Conservation (phyloP, 37 sponge, comb jelly and placozoan genomes). For the Petrosia ficiformis region DNA sequence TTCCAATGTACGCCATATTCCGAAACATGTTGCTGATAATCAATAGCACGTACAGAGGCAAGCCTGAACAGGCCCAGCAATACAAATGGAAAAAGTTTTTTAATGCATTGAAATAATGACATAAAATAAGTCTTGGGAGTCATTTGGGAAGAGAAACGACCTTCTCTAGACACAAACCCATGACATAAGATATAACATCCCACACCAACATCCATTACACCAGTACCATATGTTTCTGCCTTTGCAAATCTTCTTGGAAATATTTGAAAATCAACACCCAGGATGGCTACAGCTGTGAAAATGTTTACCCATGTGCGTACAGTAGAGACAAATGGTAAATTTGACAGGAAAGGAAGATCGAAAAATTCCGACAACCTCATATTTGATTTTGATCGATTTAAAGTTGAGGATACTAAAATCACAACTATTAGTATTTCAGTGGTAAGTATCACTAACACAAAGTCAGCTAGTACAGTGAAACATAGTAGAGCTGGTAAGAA, state of each 20-base stretch:
- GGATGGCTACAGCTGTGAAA: conserved; percentile 83
- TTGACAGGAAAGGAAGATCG: conserved; percentile 11
- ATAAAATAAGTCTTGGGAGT: conserved; percentile 10
- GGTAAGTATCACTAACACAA: not conserved
- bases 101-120: not conserved
- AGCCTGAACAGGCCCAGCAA: conserved; percentile 79
- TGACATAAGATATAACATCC: conserved; percentile 82
- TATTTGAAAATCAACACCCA: conserved; percentile 92
- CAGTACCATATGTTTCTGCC: conserved; percentile 83
- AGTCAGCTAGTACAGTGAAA: conserved; percentile 67
- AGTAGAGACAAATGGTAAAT: conserved; percentile 60
- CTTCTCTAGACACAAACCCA: conserved; percentile 78
- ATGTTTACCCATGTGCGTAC: conserved; percentile 71
- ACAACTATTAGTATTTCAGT: not conserved
- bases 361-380: not conserved
- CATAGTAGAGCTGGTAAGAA: conserved; percentile 51
- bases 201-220: conserved; percentile 97
- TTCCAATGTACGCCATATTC: conserved; percentile 99
- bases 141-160: not conserved
- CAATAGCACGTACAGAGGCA: conserved; percentile 39
- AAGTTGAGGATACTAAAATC: not conserved
- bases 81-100: conserved; percentile 44
- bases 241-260: conserved; percentile 91
- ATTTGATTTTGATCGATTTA: not conserved
- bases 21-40: conserved; percentile 80